Evolutionary conservation across 2,888 invertebrate genomes (phyloP), one percentile per base, ranked within the genome.

Genomic region (Hydroisotoma schaefferi): DNA sequence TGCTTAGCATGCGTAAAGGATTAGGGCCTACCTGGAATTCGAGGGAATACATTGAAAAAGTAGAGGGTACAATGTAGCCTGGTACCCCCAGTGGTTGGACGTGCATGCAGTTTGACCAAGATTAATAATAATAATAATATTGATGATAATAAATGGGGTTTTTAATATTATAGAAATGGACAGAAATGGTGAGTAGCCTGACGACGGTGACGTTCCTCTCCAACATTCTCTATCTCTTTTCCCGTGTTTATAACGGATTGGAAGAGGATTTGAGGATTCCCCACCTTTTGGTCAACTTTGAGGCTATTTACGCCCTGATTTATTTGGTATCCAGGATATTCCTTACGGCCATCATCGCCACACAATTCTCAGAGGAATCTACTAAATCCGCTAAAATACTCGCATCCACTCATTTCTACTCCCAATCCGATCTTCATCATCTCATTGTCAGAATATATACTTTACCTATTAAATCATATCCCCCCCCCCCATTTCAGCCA

Each of bases 161-260:
- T 20, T 37, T 37, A 38, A 10, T 23, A 23, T 53, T 37, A 5
- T 28, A 64, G 64, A 54, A 55, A 53, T 54, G 61, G 29, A 57
- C 60, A 25, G 23, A 27, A 52, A 49, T 57, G 49, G 44, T 64
- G 46, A 51, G 59, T 23, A 26, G 29, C 10, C 49, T 64, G 22
- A 57, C 55, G 26, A 44, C 52, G 15, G 59, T 55, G 40, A 48
- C 55, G 15, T 61, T 65, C 26, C 27, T 56, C 2, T 61, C 59
- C 29, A 61, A 65, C 46, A 65, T 65, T 29, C 49, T 62, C 29
- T 65, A 65, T 47, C 44, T 65, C 25, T 65, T 62, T 38, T 59
- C 49, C 4, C 47, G 62, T 15, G 58, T 62, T 10, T 65, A 59
- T 46, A 37, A 55, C 26, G 65, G 57, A 2, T 22, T 60, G 8